Evolutionary conservation across 2,113 vertebrate species (phyloP).

Genomic region (Nerophis lumbriciformis): DNA sequence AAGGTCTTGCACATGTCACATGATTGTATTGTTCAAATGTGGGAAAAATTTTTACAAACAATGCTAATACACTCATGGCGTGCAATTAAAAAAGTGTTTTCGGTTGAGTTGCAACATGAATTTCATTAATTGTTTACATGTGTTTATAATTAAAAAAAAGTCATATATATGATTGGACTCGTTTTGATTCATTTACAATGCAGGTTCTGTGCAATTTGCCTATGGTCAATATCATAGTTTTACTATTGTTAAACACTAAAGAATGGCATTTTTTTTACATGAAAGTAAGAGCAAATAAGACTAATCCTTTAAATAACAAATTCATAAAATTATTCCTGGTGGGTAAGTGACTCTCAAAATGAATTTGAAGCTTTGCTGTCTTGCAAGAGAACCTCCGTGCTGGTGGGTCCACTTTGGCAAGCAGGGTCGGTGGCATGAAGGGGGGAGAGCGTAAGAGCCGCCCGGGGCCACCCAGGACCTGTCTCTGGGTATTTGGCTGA

Average conservation of each 20-base stretch:
- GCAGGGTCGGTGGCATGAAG: constrained; percentile 48
- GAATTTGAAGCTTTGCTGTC: constrained; percentile 42
- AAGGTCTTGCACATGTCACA: constrained; percentile 71
- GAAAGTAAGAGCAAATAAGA: background rate
- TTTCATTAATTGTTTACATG: constrained; percentile 87
- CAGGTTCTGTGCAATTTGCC: background rate
- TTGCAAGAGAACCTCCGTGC: constrained; percentile 27
- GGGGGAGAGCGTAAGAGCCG: constrained; percentile 61
- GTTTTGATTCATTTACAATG: constrained; percentile 43
- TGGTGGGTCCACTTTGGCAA: constrained; percentile 60
- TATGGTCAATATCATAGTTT: background rate
- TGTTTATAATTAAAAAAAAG: constrained; percentile 85
- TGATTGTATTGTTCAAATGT: constrained; percentile 79
- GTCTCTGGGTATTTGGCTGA: constrained; percentile 75
- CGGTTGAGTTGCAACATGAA: constrained; percentile 74
- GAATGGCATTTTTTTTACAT: background rate
- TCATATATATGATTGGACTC: constrained; percentile 73
- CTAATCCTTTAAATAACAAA: background rate
- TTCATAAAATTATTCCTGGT: background rate
- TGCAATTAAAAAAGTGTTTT: constrained; percentile 50
- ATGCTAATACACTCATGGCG: constrained; percentile 48
- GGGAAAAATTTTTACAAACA: constrained; percentile 38
- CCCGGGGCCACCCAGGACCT: constrained; percentile 72
- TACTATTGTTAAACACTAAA: too few relatives aligned
- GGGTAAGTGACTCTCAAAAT: constrained; percentile 19